A percentile compares a stretch with the other conserved stretches of the same genome.
phyloP scores from a whole-genome alignment of 2,888 invertebrate species.

The Drosophila buzzatii region DNA sequence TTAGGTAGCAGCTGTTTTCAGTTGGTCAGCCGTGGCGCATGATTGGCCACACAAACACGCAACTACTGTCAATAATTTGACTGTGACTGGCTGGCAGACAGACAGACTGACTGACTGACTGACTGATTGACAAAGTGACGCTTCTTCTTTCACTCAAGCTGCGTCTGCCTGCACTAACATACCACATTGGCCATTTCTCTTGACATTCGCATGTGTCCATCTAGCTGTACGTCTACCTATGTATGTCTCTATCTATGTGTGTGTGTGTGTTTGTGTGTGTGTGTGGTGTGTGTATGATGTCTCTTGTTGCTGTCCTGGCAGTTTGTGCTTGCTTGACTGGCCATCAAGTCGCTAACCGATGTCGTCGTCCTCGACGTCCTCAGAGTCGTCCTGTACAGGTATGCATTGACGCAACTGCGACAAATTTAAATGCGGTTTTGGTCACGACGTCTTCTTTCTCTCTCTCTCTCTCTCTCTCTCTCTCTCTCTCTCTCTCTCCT shows the following conservation, averaged over 20 bases:
- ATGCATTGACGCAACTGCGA: constrained; percentile 78
- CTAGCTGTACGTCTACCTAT: constrained; percentile 29
- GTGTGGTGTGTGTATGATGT: constrained; percentile 20
- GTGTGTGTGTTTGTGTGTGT: constrained; percentile 20
- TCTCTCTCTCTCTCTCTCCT: background rate
- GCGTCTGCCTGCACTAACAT: constrained; percentile 14
- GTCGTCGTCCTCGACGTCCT: constrained; percentile 27
- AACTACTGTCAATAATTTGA: constrained; percentile 83
- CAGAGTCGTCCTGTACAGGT: constrained; percentile 51
- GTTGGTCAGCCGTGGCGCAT: constrained; percentile 53
- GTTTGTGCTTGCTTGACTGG: constrained; percentile 71
- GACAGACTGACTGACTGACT: constrained; percentile 28
- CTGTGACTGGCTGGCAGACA: constrained; percentile 68
- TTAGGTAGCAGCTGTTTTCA: constrained; percentile 57
- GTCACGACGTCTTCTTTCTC: constrained; percentile 29
- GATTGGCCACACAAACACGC: constrained; percentile 82
- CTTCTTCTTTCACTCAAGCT: constrained; percentile 9
- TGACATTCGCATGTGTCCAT: constrained; percentile 69
- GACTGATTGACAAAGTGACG: constrained; percentile 56
- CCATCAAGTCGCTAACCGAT: constrained; percentile 78
- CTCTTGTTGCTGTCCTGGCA: constrained; percentile 56
- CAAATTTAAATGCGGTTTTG: constrained; percentile 80
- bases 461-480: background rate
- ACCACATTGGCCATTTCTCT: constrained; percentile 73
- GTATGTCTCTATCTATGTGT: constrained; percentile 12